A percentile compares a stretch with the other conserved stretches of the same genome.
These are phyloP conservation scores for Trachurus trachurus DNA, from an alignment of 2,797 vertebrate genomes.

Conservation along the genomic window DNA sequence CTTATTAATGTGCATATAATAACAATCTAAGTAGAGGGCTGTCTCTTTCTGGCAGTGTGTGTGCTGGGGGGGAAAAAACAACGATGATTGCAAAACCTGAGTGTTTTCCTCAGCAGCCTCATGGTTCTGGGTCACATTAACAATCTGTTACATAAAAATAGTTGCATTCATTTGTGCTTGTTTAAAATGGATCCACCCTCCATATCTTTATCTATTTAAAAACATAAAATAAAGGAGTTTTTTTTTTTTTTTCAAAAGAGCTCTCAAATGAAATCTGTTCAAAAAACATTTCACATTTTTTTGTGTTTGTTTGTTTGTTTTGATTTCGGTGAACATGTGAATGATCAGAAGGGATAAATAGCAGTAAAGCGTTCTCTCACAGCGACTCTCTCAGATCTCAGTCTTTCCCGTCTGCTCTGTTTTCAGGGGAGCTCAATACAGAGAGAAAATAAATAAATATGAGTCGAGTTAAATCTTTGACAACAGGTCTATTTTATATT, in stretches of 20 bases:
- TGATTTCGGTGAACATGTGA: not conserved
- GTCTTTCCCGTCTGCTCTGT: conserved; percentile 16
- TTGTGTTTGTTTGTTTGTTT: too few species aligned
- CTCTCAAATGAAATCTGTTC: not conserved
- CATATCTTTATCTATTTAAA: not conserved
- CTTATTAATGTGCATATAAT: conserved; percentile 54
- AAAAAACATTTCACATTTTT: not conserved
- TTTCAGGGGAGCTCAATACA: conserved; percentile 35
- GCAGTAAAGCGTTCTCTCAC: conserved; percentile 22
- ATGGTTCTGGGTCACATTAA: conserved; percentile 71
- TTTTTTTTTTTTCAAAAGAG: not conserved
- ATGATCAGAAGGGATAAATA: conserved; percentile 30
- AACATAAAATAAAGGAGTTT: not conserved
- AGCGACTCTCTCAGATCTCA: conserved; percentile 20
- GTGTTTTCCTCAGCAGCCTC: conserved; percentile 55
- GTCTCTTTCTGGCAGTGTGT: conserved; percentile 36
- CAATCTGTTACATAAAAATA: conserved; percentile 68
- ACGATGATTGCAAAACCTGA: conserved; percentile 48
- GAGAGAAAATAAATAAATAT: conserved; percentile 7
- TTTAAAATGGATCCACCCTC: conserved; percentile 14
- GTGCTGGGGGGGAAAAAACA: conserved; percentile 26
- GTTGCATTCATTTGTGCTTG: conserved; percentile 54
- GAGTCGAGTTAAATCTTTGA: conserved; percentile 65
- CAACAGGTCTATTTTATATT: conserved; percentile 62
- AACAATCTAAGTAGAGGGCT: conserved; percentile 38